phyloP scores from a whole-genome alignment of 92 coral and sea anemone species.

The Parazoanthus atlanticus region DNA sequence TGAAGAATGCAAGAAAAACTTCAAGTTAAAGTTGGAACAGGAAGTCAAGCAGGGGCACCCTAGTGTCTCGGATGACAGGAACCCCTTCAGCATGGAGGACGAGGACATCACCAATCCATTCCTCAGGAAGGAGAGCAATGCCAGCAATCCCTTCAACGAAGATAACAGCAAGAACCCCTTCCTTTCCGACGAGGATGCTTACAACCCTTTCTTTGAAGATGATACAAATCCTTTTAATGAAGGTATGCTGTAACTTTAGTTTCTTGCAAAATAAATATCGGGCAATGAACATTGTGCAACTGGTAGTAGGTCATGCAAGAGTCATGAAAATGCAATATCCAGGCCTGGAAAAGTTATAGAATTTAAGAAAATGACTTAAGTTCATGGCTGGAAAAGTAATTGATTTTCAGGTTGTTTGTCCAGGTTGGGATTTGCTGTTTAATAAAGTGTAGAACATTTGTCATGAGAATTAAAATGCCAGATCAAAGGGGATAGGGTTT shows the following conservation, averaged over 20 bases:
- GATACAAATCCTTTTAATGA: constrained; percentile 54
- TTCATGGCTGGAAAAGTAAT: no score
- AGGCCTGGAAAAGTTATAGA: no score
- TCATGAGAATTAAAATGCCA: no score
- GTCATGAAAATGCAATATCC: no score
- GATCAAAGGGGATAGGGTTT: no score
- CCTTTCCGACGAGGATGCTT: constrained; percentile 56
- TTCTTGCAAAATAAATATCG: no score
- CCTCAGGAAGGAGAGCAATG: constrained; percentile 14
- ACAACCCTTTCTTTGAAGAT: constrained; percentile 75
- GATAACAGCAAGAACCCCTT: constrained; percentile 57
- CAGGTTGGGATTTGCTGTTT: no score
- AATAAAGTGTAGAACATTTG: no score
- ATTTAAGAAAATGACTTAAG: no score
- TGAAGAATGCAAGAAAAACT: constrained; percentile 89
- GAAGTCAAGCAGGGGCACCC: constrained; percentile 66
- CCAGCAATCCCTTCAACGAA: constrained; percentile 40
- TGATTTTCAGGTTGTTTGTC: no score
- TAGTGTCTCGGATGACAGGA: constrained; percentile 1
- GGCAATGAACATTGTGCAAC: neutral
- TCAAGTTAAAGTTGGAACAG: constrained; percentile 85
- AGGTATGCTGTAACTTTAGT: constrained; percentile 7
- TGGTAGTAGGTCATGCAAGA: no score
- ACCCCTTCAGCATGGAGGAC: constrained; percentile 34
- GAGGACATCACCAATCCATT: constrained; percentile 52